These are phyloP conservation scores for Mola mola DNA, from an alignment of 2,113 vertebrate genomes.

Conservation along the genomic window DNA sequence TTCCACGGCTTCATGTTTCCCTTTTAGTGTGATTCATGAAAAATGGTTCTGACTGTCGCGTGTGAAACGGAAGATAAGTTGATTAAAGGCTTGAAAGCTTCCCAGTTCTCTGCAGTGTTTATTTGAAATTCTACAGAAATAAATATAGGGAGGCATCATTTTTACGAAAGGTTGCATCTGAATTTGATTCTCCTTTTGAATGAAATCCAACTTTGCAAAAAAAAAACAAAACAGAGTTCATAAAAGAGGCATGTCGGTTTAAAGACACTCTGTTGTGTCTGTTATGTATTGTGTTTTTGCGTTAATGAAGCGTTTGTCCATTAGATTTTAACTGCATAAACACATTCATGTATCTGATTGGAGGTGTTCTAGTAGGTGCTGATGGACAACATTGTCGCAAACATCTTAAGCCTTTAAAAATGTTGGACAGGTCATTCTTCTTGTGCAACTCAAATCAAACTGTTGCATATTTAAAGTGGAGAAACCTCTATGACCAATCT, in stretches of 20 bases:
- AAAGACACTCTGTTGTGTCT: not conserved
- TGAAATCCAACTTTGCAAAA: not conserved
- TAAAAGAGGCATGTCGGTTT: not conserved
- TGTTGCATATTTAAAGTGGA: too few species aligned
- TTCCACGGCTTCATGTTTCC: slow-evolving; percentile 51
- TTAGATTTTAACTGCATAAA: slow-evolving; percentile 4
- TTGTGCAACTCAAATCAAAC: too few species aligned
- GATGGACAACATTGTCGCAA: not conserved
- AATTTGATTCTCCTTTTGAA: not conserved
- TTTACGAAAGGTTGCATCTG: too few species aligned
- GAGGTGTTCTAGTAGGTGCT: not conserved
- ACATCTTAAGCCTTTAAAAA: too few species aligned
- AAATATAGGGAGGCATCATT: slow-evolving; percentile 5
- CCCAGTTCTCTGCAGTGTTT: slow-evolving; percentile 4
- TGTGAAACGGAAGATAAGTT: slow-evolving; percentile 48
- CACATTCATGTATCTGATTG: slow-evolving; percentile 1
- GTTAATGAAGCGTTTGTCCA: not conserved
- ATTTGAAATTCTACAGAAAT: slow-evolving; percentile 13
- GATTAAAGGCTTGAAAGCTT: slow-evolving; percentile 50
- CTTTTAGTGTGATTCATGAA: slow-evolving; percentile 43
- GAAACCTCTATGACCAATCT: too few species aligned
- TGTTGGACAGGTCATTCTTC: too few species aligned
- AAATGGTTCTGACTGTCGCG: slow-evolving; percentile 46
- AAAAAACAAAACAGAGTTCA: not conserved
- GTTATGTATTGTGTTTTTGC: not conserved